Evolutionary conservation across 92 coral and sea anemone species (phyloP).

Genomic region (Epizoanthus ramosus): DNA sequence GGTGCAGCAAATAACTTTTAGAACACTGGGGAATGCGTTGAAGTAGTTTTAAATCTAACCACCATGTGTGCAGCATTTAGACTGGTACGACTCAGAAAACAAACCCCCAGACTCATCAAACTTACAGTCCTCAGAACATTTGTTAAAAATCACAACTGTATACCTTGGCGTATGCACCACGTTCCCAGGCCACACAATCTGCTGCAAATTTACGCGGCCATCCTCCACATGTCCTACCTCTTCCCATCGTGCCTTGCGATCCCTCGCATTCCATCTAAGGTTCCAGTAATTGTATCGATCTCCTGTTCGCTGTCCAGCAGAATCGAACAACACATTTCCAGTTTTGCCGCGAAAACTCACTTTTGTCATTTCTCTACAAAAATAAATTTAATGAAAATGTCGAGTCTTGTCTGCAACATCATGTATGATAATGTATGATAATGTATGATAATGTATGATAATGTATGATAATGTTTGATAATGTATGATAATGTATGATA

Average conservation of each 20-base stretch:
- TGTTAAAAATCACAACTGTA: background rate
- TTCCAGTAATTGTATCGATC: conserved; percentile 62
- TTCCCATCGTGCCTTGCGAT: conserved; percentile 46
- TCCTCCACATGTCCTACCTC: conserved; percentile 61
- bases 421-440: no score
- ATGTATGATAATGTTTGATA: no score
- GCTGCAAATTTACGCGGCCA: conserved; percentile 54
- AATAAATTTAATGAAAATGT: background rate
- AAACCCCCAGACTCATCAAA: no score
- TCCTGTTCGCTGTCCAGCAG: conserved; percentile 57
- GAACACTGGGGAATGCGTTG: no score
- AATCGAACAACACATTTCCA: conserved; percentile 57
- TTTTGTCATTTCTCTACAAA: conserved; percentile 33
- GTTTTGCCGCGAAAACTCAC: conserved; percentile 41
- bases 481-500: no score
- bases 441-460: no score
- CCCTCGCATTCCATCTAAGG: conserved; percentile 36
- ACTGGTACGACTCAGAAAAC: no score
- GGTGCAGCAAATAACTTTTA: no score
- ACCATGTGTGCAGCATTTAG: no score
- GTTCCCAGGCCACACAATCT: conserved; percentile 74
- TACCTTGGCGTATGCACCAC: conserved; percentile 69
- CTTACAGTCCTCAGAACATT: no score
- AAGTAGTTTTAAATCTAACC: no score
- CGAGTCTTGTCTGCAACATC: no score